Evolutionary conservation across 23 tunicate genomes (phyloP).

Genomic region (Trididemnum miniatum): DNA sequence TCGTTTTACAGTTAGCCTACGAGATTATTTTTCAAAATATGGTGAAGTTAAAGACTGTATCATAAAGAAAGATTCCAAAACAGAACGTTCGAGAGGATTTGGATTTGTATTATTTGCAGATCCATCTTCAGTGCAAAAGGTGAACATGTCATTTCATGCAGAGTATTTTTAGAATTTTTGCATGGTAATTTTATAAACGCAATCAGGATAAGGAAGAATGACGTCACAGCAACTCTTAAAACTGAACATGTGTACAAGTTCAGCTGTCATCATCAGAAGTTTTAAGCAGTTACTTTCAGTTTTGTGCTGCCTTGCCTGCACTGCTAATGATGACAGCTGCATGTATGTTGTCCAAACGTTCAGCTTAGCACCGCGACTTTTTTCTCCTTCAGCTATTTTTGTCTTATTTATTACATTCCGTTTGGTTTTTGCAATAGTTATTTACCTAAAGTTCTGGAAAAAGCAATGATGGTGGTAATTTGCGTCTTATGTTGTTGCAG

Average conservation of each 20-base stretch:
- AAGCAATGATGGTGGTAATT: not conserved
- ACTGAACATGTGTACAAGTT: no score
- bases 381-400: no score
- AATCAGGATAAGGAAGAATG: not conserved
- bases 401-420: no score
- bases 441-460: no score
- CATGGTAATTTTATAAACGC: not conserved
- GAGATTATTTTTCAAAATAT: conserved; percentile 69
- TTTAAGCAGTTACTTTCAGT: not conserved
- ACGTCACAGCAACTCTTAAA: no score
- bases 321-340: no score
- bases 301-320: not conserved
- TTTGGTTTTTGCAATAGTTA: no score
- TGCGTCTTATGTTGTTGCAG: not conserved
- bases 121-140: conserved; percentile 65
- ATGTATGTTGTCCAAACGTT: no score
- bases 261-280: no score
- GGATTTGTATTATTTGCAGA: conserved; percentile 92
- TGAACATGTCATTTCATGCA: no score
- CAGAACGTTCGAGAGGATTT: conserved; percentile 95
- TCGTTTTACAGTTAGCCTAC: conserved; percentile 56
- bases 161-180: no score
- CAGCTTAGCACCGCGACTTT: no score
- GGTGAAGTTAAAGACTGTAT: conserved; percentile 83
- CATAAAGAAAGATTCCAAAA: conserved; percentile 82